These are phyloP conservation scores for Forbesichthys agassizii DNA, from an alignment of 2,113 vertebrate species.

Conservation along the genomic window DNA sequence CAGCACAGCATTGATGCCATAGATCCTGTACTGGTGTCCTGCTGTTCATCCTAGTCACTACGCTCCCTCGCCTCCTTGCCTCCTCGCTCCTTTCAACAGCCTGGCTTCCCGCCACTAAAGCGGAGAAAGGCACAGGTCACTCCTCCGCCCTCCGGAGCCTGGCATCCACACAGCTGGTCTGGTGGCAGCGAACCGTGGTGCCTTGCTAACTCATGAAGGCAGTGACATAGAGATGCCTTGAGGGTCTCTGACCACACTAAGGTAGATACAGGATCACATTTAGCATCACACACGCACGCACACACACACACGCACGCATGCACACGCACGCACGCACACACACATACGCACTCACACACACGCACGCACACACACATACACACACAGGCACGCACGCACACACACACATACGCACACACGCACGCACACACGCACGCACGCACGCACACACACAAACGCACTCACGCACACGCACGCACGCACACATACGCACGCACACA, in stretches of 20 bases:
- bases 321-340: conserved; percentile 18
- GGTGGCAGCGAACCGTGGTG: conserved; percentile 13
- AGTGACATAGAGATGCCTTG: conserved; percentile 62
- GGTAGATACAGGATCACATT: conserved; percentile 52
- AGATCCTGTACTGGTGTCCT: too few relatives aligned
- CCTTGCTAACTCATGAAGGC: conserved; percentile 57
- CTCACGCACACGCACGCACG: conserved; percentile 8
- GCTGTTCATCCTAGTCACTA: conserved; percentile 22
- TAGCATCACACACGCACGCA: conserved; percentile 24
- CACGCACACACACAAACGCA: conserved; percentile 2
- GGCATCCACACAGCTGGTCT: conserved; percentile 8
- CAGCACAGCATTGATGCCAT: conserved; percentile 12
- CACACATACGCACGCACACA: conserved; percentile 28
- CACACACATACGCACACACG: conserved; percentile 2
- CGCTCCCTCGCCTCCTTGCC: conserved; percentile 23
- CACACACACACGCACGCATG: neutral
- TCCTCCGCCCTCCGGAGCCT: too few relatives aligned
- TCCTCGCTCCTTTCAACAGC: neutral
- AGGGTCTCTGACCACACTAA: conserved; percentile 26
- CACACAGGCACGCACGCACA: neutral
- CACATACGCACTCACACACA: too few relatives aligned
- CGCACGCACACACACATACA: too few relatives aligned
- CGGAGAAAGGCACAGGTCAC: neutral
- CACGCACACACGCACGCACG: conserved; percentile 16
- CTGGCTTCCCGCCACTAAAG: conserved; percentile 16